Conservation (phyloP, 1,140 invertebrate species). For the Eufriesea mexicana region DNA sequence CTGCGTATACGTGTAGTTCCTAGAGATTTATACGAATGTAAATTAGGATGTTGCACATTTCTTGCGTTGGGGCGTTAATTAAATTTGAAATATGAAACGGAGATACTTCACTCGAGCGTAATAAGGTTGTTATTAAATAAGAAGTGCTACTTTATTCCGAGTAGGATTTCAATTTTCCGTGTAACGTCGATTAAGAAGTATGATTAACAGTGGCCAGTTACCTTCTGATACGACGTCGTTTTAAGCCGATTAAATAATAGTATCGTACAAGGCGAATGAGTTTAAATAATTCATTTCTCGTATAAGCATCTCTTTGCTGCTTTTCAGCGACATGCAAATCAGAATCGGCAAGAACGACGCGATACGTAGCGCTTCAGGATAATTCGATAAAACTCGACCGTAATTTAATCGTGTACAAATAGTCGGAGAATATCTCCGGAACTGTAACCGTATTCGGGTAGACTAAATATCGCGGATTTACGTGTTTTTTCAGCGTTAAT, state of each 20-base stretch:
- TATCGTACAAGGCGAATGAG: not conserved
- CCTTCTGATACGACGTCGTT: no score
- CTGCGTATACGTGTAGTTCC: not conserved
- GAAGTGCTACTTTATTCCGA: not conserved
- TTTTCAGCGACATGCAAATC: not conserved
- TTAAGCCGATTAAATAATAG: not conserved
- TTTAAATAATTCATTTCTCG: not conserved
- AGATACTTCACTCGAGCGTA: not conserved
- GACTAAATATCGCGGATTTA: not conserved
- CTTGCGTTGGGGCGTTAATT: not conserved
- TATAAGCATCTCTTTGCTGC: not conserved
- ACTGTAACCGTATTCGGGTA: not conserved
- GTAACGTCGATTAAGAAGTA: not conserved
- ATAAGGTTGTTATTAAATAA: not conserved
- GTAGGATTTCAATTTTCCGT: not conserved
- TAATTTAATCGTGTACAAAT: not conserved
- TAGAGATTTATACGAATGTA: not conserved
- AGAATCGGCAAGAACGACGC: not conserved
- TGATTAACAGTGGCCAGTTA: not conserved
- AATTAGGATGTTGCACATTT: not conserved
- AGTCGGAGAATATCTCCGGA: constrained; percentile 11
- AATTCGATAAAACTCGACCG: constrained; percentile 6
- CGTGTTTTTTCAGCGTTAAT: constrained; percentile 27
- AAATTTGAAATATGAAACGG: not conserved
- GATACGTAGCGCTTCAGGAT: not conserved